A percentile compares a stretch with the other conserved stretches of the same genome.
phyloP scores from a whole-genome alignment of 92 coral and sea anemone species.

The Meandrina meandrites region DNA sequence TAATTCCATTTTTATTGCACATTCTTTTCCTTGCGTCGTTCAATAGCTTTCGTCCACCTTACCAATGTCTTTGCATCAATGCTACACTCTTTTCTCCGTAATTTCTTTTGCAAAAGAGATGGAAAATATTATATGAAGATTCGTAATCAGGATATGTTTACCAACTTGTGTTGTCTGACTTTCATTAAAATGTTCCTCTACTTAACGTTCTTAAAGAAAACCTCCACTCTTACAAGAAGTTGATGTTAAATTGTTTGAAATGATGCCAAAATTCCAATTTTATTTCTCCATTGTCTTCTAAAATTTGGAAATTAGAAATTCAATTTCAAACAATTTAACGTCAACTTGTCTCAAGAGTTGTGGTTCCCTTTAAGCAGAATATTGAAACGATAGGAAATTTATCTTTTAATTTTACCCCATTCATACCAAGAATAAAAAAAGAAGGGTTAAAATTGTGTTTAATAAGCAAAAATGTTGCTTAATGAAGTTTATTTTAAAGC shows the following conservation, averaged over 20 bases:
- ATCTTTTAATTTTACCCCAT: not conserved
- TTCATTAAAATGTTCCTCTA: not conserved
- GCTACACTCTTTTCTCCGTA: not conserved
- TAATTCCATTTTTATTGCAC: conserved; percentile 21
- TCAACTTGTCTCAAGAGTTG: no score
- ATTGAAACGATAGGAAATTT: not conserved
- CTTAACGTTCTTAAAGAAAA: not conserved
- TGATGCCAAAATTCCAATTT: no score
- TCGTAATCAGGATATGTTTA: not conserved
- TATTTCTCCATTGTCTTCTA: no score
- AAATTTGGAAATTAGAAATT: no score
- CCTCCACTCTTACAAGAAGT: no score
- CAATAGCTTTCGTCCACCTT: conserved; percentile 2
- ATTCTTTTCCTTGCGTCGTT: conserved; percentile 14
- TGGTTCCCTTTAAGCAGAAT: no score
- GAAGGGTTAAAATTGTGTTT: no score
- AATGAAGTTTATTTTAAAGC: no score
- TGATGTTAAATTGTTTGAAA: no score
- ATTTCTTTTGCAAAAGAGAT: conserved; percentile 6
- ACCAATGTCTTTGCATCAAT: not conserved
- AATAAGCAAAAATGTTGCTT: not conserved
- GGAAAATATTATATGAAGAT: not conserved
- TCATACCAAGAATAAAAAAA: not conserved
- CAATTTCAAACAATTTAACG: no score
- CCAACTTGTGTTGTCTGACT: not conserved